Evolutionary conservation across 2,888 invertebrate species (phyloP).

Genomic region (Hirtodrosophila trivittata): DNA sequence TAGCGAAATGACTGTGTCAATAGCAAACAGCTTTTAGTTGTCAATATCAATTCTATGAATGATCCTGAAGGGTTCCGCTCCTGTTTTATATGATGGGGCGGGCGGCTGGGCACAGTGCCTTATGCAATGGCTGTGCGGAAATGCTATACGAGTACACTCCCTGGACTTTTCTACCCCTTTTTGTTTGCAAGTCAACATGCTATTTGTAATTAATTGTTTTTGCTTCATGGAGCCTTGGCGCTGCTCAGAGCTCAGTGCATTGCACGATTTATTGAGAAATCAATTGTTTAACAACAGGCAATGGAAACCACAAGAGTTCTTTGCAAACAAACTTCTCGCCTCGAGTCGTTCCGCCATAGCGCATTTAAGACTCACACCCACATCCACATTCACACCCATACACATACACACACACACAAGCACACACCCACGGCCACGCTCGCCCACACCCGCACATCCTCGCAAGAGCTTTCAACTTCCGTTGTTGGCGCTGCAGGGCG

Average conservation of each 20-base stretch:
- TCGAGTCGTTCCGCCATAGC: slow-evolving; percentile 62
- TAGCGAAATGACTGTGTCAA: background rate
- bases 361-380: slow-evolving; percentile 17
- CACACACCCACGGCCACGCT: slow-evolving; percentile 1
- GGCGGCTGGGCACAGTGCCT: slow-evolving; percentile 10
- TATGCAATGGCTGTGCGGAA: slow-evolving; percentile 36
- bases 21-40: slow-evolving; percentile 5
- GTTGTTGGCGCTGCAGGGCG: slow-evolving; percentile 63
- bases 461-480: slow-evolving; percentile 63
- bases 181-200: slow-evolving; percentile 79
- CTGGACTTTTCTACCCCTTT: slow-evolving; percentile 43
- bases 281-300: slow-evolving; percentile 79
- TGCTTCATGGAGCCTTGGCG: slow-evolving; percentile 61
- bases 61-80: slow-evolving; percentile 22
- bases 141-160: slow-evolving; percentile 8
- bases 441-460: slow-evolving; percentile 16
- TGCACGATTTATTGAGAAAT: slow-evolving; percentile 80
- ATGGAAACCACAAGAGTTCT: slow-evolving; percentile 79
- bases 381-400: background rate
- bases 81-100: slow-evolving; percentile 2
- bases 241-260: slow-evolving; percentile 59
- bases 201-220: slow-evolving; percentile 79
- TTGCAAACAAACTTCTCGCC: slow-evolving; percentile 79
- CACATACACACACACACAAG: background rate
- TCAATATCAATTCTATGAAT: slow-evolving; percentile 11